These are phyloP conservation scores for Pachypanchax playfairii DNA, from an alignment of 2,113 vertebrate species.

Conservation along the genomic window DNA sequence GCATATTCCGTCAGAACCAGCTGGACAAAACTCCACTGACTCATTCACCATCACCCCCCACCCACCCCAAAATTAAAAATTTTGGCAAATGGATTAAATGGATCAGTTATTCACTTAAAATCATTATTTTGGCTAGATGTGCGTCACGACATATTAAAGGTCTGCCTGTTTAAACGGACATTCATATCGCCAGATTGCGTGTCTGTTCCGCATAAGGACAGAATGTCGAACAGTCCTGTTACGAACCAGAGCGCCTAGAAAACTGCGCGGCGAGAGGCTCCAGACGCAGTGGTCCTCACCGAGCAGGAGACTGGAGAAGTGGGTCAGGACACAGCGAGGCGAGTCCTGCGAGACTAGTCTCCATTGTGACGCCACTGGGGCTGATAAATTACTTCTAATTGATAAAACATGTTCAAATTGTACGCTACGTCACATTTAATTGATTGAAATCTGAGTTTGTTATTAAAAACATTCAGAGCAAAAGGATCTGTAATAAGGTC, in stretches of 20 bases:
- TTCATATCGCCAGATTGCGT: not conserved
- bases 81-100: too few relatives aligned
- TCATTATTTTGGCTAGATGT: too few relatives aligned
- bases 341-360: constrained; percentile 44
- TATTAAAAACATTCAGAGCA: constrained; percentile 14
- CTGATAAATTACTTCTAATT: not conserved
- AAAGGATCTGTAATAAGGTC: not conserved
- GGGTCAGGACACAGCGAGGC: constrained; percentile 71
- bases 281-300: constrained; percentile 55
- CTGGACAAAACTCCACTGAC: not conserved
- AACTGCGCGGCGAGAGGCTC: constrained; percentile 59
- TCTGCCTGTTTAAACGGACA: too few relatives aligned
- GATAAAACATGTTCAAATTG: not conserved
- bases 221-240: constrained; percentile 16
- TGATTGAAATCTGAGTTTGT: not conserved
- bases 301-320: constrained; percentile 66
- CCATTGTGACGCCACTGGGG: not conserved
- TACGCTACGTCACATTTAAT: not conserved
- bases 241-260: constrained; percentile 12
- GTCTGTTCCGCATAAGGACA: constrained; percentile 7
- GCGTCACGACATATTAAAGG: not conserved
- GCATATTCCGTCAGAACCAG: constrained; percentile 46
- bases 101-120: too few relatives aligned
- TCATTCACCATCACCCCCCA: too few relatives aligned
- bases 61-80: too few relatives aligned